Evolutionary conservation across 2,113 vertebrate species (phyloP).

Genomic region (Cebidichthys violaceus): DNA sequence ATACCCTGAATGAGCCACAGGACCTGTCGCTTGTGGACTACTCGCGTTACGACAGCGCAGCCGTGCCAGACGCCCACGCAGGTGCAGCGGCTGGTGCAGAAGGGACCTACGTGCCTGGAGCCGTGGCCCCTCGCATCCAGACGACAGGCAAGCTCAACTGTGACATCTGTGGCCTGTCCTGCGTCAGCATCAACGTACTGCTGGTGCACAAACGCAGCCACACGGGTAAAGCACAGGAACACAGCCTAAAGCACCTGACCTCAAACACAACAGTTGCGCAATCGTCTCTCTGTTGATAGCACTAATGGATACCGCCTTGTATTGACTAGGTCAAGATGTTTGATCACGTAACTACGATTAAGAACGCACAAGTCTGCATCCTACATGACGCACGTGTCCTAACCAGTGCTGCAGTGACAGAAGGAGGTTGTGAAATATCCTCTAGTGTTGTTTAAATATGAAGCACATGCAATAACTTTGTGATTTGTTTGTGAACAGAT

Average conservation of each 20-base stretch:
- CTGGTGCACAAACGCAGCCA: constrained; percentile 96
- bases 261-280: constrained; percentile 58
- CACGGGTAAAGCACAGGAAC: constrained; percentile 88
- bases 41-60: constrained; percentile 83
- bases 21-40: constrained; percentile 84
- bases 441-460: constrained; percentile 23
- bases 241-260: constrained; percentile 47
- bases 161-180: constrained; percentile 93
- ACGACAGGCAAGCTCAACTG: constrained; percentile 90
- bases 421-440: constrained; percentile 43
- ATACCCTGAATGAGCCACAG: constrained; percentile 81
- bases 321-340: constrained; percentile 25
- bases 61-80: constrained; percentile 82
- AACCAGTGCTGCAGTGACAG: not conserved
- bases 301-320: not conserved
- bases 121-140: constrained; percentile 77
- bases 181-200: constrained; percentile 95
- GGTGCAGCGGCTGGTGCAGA: constrained; percentile 57
- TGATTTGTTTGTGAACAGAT: constrained; percentile 43
- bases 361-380: not conserved
- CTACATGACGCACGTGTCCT: constrained; percentile 16
- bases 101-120: constrained; percentile 41
- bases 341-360: constrained; percentile 2
- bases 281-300: constrained; percentile 18
- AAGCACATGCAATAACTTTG: not conserved